A percentile compares a stretch with the other conserved stretches of the same genome.
These are phyloP conservation scores for Acanthiza pusilla DNA, from an alignment of 2,797 vertebrate genomes.

Conservation along the genomic window DNA sequence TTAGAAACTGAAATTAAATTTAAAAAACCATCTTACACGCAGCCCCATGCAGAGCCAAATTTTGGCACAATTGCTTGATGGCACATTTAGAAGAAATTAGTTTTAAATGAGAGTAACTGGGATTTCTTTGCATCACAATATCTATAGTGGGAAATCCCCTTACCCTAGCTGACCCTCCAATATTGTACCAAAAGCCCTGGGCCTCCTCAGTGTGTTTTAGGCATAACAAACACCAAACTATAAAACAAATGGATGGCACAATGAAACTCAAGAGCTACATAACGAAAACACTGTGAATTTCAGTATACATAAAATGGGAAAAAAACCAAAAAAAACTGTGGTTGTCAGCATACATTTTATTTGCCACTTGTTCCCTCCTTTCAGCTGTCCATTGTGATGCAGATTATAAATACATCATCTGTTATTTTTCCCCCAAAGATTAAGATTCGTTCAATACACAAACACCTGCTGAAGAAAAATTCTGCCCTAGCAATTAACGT, in stretches of 20 bases:
- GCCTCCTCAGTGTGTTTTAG: background rate
- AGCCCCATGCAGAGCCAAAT: background rate
- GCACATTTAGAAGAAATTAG: background rate
- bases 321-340: background rate
- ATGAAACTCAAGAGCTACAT: background rate
- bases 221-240: background rate
- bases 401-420: background rate
- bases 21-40: background rate
- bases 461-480: background rate
- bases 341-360: background rate
- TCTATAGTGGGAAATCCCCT: background rate
- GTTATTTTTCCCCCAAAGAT: background rate
- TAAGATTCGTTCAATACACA: background rate
- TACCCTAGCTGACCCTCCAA: background rate
- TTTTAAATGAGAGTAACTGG: background rate
- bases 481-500: background rate
- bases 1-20: background rate
- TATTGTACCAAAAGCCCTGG: background rate
- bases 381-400: background rate
- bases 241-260: background rate
- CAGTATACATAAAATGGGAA: background rate
- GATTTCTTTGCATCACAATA: background rate
- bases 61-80: background rate
- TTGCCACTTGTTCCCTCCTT: background rate
- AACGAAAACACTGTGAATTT: background rate